phyloP scores from a whole-genome alignment of 2,113 vertebrate species.

The Pardalotus punctatus region DNA sequence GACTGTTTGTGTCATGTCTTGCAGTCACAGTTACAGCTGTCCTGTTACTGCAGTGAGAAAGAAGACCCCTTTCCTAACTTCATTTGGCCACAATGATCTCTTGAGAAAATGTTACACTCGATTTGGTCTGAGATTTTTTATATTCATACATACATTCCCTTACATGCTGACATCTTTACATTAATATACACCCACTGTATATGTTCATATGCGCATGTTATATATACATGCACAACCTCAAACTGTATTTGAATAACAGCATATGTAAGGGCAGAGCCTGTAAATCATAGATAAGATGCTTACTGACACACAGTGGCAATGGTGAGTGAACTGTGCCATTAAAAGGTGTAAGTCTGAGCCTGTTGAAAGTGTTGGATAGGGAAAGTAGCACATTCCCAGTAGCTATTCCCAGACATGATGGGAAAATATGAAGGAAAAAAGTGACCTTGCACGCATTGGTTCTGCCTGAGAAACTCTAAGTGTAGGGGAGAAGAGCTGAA shows the following conservation, averaged over 20 bases:
- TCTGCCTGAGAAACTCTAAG: not conserved
- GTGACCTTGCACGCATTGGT: not conserved
- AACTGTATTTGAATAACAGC: not conserved
- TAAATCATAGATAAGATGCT: not conserved
- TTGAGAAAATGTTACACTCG: not conserved
- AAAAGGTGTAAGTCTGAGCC: not conserved
- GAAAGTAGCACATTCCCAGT: not conserved
- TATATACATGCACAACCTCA: fast-evolving
- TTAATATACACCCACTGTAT: not conserved
- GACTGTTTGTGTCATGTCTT: not conserved
- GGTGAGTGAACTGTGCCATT: not conserved
- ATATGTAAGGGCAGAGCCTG: not conserved
- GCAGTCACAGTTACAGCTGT: not conserved
- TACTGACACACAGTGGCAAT: not conserved
- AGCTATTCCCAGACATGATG: not conserved
- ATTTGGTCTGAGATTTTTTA: not conserved
- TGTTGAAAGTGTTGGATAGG: not conserved
- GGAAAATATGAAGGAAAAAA: not conserved
- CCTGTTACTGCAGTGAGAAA: fast-evolving
- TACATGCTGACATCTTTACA: fast-evolving
- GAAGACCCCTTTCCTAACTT: not conserved
- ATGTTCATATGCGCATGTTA: not conserved
- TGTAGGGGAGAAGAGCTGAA: not conserved
- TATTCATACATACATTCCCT: fast-evolving
- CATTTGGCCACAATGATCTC: fast-evolving